Conservation (phyloP, 2,113 vertebrate genomes). For the Procavia capensis region DNA sequence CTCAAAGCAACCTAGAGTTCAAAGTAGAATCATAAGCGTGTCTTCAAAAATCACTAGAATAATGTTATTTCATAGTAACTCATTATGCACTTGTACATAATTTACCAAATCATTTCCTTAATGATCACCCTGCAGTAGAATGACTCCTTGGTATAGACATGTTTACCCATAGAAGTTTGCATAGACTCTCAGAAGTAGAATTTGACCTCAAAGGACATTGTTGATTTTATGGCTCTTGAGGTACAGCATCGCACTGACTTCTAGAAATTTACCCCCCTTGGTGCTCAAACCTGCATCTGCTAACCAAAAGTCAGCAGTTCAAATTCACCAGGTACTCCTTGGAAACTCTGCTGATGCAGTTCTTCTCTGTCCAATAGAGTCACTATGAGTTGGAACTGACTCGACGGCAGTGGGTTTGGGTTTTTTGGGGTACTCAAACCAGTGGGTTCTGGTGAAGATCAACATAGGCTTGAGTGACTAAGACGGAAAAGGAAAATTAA, state of each 20-base stretch:
- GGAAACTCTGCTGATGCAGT: too few species aligned
- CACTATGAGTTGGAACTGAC: too few species aligned
- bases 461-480: slow-evolving; percentile 55
- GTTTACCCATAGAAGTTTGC: neutral
- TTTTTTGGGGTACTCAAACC: slow-evolving; percentile 12
- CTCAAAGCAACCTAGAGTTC: too few species aligned
- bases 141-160: neutral
- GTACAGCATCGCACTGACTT: slow-evolving; percentile 33
- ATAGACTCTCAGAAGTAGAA: slow-evolving; percentile 34
- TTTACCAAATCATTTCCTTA: slow-evolving; percentile 38
- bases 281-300: slow-evolving; percentile 27
- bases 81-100: neutral
- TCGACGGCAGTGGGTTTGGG: too few species aligned
- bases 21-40: neutral
- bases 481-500: slow-evolving; percentile 70
- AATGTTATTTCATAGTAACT: neutral
- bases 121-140: neutral
- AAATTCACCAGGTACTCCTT: too few species aligned
- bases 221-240: neutral
- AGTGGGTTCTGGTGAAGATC: neutral
- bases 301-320: too few species aligned
- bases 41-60: neutral
- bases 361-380: too few species aligned
- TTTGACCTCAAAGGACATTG: slow-evolving; percentile 42
- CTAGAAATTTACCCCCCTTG: slow-evolving; percentile 47